Base-by-base conservation (phyloP, 2,888 invertebrate genomes). In the Graphium colonna region DNA sequence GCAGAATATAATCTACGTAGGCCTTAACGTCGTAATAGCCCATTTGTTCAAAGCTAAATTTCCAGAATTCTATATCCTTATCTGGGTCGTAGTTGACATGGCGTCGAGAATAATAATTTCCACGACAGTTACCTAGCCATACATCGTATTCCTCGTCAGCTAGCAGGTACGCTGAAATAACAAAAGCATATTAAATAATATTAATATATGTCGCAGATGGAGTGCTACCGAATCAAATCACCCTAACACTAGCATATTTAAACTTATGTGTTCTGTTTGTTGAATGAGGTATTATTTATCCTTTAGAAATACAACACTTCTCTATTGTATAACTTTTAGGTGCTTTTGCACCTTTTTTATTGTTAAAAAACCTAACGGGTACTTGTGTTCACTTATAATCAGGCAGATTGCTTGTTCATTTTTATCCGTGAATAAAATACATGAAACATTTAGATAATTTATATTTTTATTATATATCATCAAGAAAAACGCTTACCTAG, bases 11-110 rank as follows among this genome's bases (percentile, higher is more conserved):
- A 71, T 97, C 94, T 41, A 98, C 93, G 86, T 94, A 94, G 0
- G 95, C 92, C 0, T 97, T 96, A 26, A 97, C 69, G 76, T 98
- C 98, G 59, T 88, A 91, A 52, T 90, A 77, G 0, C 94, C 96
- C 73, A 97, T 95, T 73, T 96, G 94, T 70, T 97, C 95, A 93
- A 94, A 97, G 55, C 95, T 95, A 68, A 93, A 94, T 44, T 90
- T 71, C 94, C 94, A 94, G 71, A 89, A 94, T 10, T 79, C 71
- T 1, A 73, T 67, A 55, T 88, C 87, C 9, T 33, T 3, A 0
- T 75, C 73, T 0, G 90, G 83, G 52, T 89, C 75, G 68, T 87
- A 62, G 0, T 74, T 73, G 0, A 71, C 61, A 65, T 95, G 95
- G 5, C 47, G 36, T 40, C 91, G 86, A 0, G 92, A 92, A 69